Base-by-base conservation (phyloP, 2,113 vertebrate genomes). In the Tachysurus fulvidraco region DNA sequence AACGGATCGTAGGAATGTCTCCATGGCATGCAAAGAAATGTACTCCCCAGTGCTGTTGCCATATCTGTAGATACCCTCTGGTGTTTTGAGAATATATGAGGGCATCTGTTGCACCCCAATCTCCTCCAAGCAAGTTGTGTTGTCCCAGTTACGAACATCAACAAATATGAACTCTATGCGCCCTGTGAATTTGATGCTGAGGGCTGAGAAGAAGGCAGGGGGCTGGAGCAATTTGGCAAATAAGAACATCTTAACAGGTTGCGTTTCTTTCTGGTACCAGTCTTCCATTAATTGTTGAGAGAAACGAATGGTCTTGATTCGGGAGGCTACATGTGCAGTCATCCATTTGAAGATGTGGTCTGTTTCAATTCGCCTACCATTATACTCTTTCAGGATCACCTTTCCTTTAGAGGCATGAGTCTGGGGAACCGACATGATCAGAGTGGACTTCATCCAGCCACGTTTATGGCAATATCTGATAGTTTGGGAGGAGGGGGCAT, bases 341-440 rank as follows among this genome's bases (percentile, higher is more conserved):
- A 99, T 98, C 98, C 98, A 99, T 89, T 97, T 97, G 91, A 99
- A 99, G 91, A 99, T 97, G 91, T 98, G 96, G 69, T 99, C 97
- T 0, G 95, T 96, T 88, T 98, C 97, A 0, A 96, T 93, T 87
- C 84, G 96, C 28, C 89, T 94, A 59, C 98, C 97, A 0, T 89
- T 94, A 85, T 99, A 99, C 74, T 99, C 98, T 90, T 98, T 99
- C 0, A 99, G 95, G 96, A 98, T 98, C 30, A 99, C 98, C 90
- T 97, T 99, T 4, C 98, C 98, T 91, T 99, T 99, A 4, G 98
- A 99, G 3, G 98, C 97, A 1, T 95, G 98, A 0, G 98, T 99
- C 89, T 99, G 98, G 0, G 98, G 98, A 79, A 99, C 98, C 0
- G 98, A 98, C 97, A 99, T 99, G 87, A 99, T 97, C 88, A 99